These are phyloP conservation scores for Drosophila sturtevanti DNA, from an alignment of 1,140 invertebrate species.

Conservation along the genomic window DNA sequence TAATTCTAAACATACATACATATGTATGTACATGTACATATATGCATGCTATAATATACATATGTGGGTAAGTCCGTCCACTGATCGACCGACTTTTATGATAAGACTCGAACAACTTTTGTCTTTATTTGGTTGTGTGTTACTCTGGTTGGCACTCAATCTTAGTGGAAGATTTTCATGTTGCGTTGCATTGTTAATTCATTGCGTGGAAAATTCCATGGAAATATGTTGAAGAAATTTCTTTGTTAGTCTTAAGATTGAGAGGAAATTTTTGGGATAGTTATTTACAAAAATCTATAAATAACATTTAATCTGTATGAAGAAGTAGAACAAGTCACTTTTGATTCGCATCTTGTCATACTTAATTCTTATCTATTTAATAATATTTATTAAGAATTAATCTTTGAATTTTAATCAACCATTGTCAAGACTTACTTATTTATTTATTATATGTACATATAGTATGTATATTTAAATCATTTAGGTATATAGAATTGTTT, in stretches of 20 bases:
- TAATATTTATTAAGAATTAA: neutral
- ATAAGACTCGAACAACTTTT: conserved; percentile 36
- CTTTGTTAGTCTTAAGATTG: neutral
- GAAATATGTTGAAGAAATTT: neutral
- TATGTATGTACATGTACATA: no score
- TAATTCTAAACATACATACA: neutral
- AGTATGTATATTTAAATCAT: no score
- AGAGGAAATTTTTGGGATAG: neutral
- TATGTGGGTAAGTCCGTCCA: neutral
- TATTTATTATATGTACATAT: neutral
- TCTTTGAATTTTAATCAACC: neutral
- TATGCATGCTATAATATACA: no score
- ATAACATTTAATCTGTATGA: neutral
- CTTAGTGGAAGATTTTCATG: conserved; percentile 56
- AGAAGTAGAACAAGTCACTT: neutral
- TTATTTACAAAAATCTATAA: neutral
- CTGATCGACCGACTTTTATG: neutral
- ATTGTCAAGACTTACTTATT: neutral
- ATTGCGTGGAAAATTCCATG: conserved; percentile 66
- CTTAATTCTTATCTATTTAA: neutral
- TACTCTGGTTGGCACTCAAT: neutral
- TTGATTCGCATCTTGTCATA: neutral
- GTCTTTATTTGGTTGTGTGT: neutral
- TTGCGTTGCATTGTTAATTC: conserved; percentile 22
- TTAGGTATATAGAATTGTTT: no score